Evolutionary conservation across 2,888 invertebrate genomes (phyloP).

Genomic region (Lasioglossum calceatum): DNA sequence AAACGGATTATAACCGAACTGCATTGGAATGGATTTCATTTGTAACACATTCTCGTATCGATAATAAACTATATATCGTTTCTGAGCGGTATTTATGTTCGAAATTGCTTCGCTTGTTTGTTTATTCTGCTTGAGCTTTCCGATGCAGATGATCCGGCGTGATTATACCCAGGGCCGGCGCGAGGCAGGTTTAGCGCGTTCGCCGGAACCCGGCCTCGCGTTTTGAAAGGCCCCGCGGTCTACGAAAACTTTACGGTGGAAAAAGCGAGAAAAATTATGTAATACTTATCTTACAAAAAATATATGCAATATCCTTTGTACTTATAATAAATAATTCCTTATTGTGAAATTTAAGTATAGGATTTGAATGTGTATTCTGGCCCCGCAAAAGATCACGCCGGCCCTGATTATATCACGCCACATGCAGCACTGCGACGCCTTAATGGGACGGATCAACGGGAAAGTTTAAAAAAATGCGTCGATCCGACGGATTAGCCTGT

Average conservation of each 20-base stretch:
- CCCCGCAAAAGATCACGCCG: too few relatives aligned
- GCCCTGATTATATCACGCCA: neutral
- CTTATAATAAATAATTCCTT: too few relatives aligned
- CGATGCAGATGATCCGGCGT: neutral
- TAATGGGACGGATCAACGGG: slow-evolving; percentile 9
- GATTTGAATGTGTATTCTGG: too few relatives aligned
- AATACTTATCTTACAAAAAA: too few relatives aligned
- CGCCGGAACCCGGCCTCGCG: too few relatives aligned
- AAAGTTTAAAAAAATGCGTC: slow-evolving; percentile 30
- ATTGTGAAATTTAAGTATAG: too few relatives aligned
- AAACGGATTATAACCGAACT: neutral
- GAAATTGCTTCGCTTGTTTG: neutral
- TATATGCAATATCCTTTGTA: too few relatives aligned
- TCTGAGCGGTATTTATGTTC: neutral
- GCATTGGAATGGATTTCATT: neutral
- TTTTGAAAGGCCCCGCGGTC: too few relatives aligned
- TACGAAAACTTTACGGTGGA: too few relatives aligned
- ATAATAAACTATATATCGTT: neutral
- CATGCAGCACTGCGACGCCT: neutral
- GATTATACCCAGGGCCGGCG: neutral
- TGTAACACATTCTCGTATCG: neutral
- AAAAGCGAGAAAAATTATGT: too few relatives aligned
- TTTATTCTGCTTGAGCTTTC: neutral
- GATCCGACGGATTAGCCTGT: slow-evolving; percentile 11
- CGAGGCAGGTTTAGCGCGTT: too few relatives aligned